Evolutionary conservation across 2,113 vertebrate genomes (phyloP), one percentile per base, ranked within the genome.

Genomic region (Coptodon bakossiorum): DNA sequence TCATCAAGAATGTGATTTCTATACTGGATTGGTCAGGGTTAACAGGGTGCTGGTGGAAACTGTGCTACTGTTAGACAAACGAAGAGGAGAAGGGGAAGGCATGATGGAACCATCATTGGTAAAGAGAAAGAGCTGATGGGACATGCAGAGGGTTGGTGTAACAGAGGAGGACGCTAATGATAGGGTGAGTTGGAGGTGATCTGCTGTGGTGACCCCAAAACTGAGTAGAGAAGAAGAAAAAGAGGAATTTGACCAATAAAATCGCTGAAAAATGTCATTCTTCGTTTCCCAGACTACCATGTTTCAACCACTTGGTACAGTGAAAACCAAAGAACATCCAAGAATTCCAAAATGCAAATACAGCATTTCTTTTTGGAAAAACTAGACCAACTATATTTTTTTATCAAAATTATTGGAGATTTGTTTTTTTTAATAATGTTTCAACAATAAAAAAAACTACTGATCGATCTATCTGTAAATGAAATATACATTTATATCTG

Each of bases 261-360:
- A 34, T 34, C 2, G 0, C 16, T 34, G 29, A 0, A 63, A 63
- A 63, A 63, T 34, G 34, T 63, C 17, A 36, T 63, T n/a, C 0
- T 12, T 0, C 34, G 59, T 63, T 36, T 36, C 0, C 31, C 31
- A 36, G 59, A n/a, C 16, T 34, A 63, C 0, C 59, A 11, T 34
- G 29, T 34, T 63, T 63, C 59, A 63, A 4, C 31, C 0, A 0
- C 59, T 63, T 63, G 59, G 1, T 61, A 61, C 29, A 61, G 57
- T 10, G 0, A 34, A 61, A 61, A 61, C 57, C 57, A 61, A 61
- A 61, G 57, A 61, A 1, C 29, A 0, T 63, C 59, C 17, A 7
- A 63, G 59, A 63, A 36, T n/a, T 63, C 27, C 14, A 31, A 61
- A 61, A 61, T 61, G 16, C 3, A 61, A 61, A 0, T 19, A 63